Conservation (phyloP, 2,888 invertebrate species). For the Bombylius discolor region DNA sequence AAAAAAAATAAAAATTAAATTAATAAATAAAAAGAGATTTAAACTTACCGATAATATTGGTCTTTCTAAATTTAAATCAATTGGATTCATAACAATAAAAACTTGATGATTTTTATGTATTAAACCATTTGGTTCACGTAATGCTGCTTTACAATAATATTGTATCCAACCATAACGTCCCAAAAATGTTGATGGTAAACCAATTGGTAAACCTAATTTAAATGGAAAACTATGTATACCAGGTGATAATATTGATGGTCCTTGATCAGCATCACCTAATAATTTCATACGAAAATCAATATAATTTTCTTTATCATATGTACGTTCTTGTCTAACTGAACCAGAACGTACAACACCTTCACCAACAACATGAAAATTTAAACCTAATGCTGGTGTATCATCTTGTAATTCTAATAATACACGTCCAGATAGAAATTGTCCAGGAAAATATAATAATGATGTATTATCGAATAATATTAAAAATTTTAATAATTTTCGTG, state of each 20-base stretch:
- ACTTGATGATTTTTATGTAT: conserved; percentile 93
- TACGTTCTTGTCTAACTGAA: conserved; percentile 67
- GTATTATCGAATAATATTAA: conserved; percentile 89
- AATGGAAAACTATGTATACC: conserved; percentile 93
- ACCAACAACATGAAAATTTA: conserved; percentile 88
- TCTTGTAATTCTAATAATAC: conserved; percentile 87
- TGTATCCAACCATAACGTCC: conserved; percentile 94
- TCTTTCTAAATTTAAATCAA: conserved; percentile 82
- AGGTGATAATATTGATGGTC: conserved; percentile 70
- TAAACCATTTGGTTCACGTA: conserved; percentile 69
- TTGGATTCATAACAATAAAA: conserved; percentile 94
- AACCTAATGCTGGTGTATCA: conserved; percentile 79
- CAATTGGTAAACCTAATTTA: conserved; percentile 78
- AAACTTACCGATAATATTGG: conserved; percentile 75
- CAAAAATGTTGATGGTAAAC: conserved; percentile 81
- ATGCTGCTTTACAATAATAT: conserved; percentile 82
- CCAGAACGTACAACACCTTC: conserved; percentile 85
- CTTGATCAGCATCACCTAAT: conserved; percentile 75
- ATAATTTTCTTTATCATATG: conserved; percentile 85
- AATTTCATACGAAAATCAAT: conserved; percentile 90
- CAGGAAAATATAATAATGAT: conserved; percentile 83
- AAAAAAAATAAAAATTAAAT: too few relatives aligned
- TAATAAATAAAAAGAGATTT: too few relatives aligned
- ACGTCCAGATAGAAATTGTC: conserved; percentile 82
- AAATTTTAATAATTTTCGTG: conserved; percentile 81